A percentile compares a stretch with the other conserved stretches of the same genome.
Conservation (phyloP, 2,113 vertebrate species). For the Equus przewalskii region DNA sequence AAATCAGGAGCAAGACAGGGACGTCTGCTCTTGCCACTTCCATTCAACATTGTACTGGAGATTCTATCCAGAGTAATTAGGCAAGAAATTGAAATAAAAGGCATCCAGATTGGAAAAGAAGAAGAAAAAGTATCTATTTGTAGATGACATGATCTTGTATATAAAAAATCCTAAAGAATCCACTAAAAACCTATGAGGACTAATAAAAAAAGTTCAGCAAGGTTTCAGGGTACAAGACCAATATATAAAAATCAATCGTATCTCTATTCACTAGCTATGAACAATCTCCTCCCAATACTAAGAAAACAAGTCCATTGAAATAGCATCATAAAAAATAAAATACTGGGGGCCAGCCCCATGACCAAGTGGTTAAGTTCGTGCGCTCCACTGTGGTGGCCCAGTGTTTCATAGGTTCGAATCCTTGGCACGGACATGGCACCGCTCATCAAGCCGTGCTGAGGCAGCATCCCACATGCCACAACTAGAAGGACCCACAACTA, state of each 20-base stretch:
- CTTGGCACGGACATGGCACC: no score
- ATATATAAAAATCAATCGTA: background rate
- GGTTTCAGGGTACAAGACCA: background rate
- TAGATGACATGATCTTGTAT: background rate
- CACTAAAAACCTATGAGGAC: background rate
- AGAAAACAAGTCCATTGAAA: background rate
- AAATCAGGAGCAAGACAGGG: background rate
- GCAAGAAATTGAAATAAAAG: background rate
- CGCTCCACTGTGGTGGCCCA: no score
- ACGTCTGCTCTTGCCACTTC: background rate
- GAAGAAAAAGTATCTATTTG: background rate
- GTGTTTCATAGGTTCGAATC: no score
- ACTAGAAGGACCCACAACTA: no score
- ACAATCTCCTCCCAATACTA: background rate
- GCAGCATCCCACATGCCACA: no score
- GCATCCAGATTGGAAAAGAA: background rate
- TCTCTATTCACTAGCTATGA: background rate
- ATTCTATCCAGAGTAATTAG: background rate
- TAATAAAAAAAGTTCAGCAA: background rate
- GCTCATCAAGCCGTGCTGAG: no score
- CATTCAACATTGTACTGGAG: background rate
- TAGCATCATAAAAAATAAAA: background rate
- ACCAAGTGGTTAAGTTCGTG: no score
- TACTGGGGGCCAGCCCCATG: background rate
- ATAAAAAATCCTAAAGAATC: background rate